A percentile compares a stretch with the other conserved stretches of the same genome.
phyloP scores from a whole-genome alignment of 2,888 invertebrate genomes.

The Dicranocentrus wangi region DNA sequence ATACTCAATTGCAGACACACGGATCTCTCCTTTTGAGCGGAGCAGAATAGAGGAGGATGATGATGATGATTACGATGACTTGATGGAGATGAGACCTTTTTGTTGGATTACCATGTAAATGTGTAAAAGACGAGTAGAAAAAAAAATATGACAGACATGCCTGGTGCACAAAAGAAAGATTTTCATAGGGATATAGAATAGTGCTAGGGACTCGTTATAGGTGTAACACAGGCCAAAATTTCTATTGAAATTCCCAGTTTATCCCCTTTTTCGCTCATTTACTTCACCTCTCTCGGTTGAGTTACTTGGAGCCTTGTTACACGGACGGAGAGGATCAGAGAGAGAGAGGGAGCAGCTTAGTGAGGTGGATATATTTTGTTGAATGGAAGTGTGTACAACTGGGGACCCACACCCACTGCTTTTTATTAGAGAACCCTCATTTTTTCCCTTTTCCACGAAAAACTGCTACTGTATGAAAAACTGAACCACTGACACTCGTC shows the following conservation, averaged over 20 bases:
- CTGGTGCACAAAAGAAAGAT: too few relatives aligned
- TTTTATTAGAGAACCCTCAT: too few relatives aligned
- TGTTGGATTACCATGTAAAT: constrained; percentile 53
- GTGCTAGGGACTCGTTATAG: not conserved
- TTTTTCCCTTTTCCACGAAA: too few relatives aligned
- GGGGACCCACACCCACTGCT: too few relatives aligned
- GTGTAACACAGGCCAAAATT: not conserved
- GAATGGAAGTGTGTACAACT: too few relatives aligned
- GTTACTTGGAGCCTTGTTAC: too few relatives aligned
- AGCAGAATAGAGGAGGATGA: constrained; percentile 37
- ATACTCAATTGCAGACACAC: constrained; percentile 51
- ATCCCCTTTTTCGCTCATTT: constrained; percentile 22
- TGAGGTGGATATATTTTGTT: too few relatives aligned
- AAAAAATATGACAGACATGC: constrained; percentile 24
- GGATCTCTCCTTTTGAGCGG: constrained; percentile 4
- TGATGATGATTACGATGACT: constrained; percentile 49
- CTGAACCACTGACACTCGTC: too few relatives aligned
- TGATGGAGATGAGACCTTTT: constrained; percentile 57
- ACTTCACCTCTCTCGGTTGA: not conserved
- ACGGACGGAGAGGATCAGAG: too few relatives aligned
- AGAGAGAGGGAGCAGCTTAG: too few relatives aligned
- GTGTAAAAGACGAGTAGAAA: constrained; percentile 30
- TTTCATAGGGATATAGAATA: too few relatives aligned
- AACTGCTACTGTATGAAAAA: too few relatives aligned
- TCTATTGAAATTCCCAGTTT: constrained; percentile 18